Percentiles rank a stretch among this genome's conserved stretches.
These are phyloP conservation scores for Cheirogaleus major DNA, from an alignment of 2,797 vertebrate species.

Conservation along the genomic window DNA sequence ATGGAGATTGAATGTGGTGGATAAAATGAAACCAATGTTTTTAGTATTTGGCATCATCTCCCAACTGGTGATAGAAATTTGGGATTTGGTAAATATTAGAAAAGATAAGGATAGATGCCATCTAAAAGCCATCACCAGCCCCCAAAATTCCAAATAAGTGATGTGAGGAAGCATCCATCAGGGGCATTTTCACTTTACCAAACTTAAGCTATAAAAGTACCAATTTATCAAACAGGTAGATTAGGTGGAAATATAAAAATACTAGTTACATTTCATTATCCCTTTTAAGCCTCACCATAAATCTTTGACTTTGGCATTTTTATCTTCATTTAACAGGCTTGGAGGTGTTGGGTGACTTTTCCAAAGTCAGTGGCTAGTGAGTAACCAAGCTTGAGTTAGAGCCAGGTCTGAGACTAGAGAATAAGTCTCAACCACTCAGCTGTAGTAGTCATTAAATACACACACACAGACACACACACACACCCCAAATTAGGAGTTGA, in stretches of 20 bases:
- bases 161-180: not conserved
- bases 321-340: not conserved
- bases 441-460: not conserved
- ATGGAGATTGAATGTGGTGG: not conserved
- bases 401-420: not conserved
- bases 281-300: not conserved
- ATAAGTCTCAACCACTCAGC: not conserved
- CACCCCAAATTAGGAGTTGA: not conserved
- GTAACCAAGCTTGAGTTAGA: not conserved
- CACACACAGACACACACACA: too few species aligned
- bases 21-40: not conserved
- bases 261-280: not conserved
- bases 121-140: not conserved
- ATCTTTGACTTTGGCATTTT: not conserved
- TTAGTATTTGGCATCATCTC: not conserved
- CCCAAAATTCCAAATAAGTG: slow-evolving; percentile 27
- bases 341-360: not conserved
- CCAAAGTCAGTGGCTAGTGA: not conserved
- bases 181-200: not conserved
- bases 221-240: not conserved
- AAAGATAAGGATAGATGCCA: not conserved
- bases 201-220: not conserved
- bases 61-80: not conserved
- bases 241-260: not conserved
- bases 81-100: not conserved